Evolutionary conservation across 2,888 invertebrate species (phyloP), one percentile per base, ranked within the genome.

Genomic region (Rhingia campestris): DNA sequence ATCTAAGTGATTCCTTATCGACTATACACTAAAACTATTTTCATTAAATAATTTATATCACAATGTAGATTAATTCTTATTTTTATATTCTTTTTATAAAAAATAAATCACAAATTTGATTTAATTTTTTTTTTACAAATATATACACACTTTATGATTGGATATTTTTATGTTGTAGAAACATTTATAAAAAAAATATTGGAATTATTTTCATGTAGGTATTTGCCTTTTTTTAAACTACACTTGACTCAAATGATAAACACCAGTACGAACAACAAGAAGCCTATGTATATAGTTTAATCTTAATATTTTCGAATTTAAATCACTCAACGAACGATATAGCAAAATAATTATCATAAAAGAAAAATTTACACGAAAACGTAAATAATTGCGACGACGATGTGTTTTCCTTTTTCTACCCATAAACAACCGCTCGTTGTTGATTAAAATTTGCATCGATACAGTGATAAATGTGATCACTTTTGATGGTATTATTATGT

Each of bases 371-470:
- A 84, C 90, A 89, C 89, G 90, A 88, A 91, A 90, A 91, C 90
- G 90, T 89, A 90, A 91, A 90, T 91, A 90, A 90, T 91, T 90
- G 90, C 89, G 90, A 89, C 91, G 90, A 88, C 91, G 90, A 87
- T 90, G 86, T 87, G 89, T 88, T 89, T 89, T 91, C 88, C 90
- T 89, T 90, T 90, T 91, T 89, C 89, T 91, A 91, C 91, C 90
- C 90, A 90, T 90, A 90, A 91, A 90, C 91, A 89, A 88, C 86
- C 87, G 87, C 85, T 82, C 74, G 76, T 86, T 80, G 82, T 80
- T 79, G 32, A 82, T 79, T 82, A 86, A 82, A 66, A 84, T 84
- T 84, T 80, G 84, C 84, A 84, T 84, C 80, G 84, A 84, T 84
- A 80, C 64, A 53, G 41, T 33, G 58, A 56, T 63, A 59, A 73